Evolutionary conservation across 1,140 invertebrate species (phyloP).

Genomic region (Leptinotarsa texana): DNA sequence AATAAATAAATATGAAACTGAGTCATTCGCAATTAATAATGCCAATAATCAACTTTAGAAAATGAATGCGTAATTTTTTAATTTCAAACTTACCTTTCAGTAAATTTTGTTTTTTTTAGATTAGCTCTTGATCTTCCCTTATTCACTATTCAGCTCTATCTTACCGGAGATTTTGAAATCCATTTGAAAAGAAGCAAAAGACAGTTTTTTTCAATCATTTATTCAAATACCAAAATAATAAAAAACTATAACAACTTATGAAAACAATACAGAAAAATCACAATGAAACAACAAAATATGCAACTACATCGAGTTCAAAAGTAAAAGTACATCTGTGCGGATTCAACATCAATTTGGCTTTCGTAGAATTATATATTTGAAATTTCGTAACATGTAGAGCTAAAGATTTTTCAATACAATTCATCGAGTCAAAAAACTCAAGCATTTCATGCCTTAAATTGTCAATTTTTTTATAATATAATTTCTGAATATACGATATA

Average conservation of each 20-base stretch:
- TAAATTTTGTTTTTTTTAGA: too few species aligned
- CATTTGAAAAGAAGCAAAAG: not conserved
- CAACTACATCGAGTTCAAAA: not conserved
- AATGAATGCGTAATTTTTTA: too few species aligned
- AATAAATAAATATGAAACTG: too few species aligned
- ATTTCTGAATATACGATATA: slow-evolving; percentile 20
- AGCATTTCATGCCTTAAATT: slow-evolving; percentile 17
- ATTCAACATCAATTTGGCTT: not conserved
- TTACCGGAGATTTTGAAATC: too few species aligned
- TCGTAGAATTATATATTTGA: not conserved
- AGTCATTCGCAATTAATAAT: too few species aligned
- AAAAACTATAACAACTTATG: not conserved
- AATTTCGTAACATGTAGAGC: slow-evolving; percentile 1
- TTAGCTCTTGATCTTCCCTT: too few species aligned
- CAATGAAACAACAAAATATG: slow-evolving; percentile 11
- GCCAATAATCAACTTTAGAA: too few species aligned
- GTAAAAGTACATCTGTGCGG: not conserved
- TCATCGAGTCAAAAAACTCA: slow-evolving; percentile 10
- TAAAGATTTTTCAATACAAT: not conserved
- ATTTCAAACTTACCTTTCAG: too few species aligned
- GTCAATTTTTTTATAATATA: not conserved
- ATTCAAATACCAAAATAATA: not conserved
- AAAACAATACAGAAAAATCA: slow-evolving; percentile 6
- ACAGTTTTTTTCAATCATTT: not conserved
- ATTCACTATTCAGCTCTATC: too few species aligned